These are phyloP conservation scores for Struthio camelus DNA, from an alignment of 2,113 vertebrate species.

Conservation along the genomic window DNA sequence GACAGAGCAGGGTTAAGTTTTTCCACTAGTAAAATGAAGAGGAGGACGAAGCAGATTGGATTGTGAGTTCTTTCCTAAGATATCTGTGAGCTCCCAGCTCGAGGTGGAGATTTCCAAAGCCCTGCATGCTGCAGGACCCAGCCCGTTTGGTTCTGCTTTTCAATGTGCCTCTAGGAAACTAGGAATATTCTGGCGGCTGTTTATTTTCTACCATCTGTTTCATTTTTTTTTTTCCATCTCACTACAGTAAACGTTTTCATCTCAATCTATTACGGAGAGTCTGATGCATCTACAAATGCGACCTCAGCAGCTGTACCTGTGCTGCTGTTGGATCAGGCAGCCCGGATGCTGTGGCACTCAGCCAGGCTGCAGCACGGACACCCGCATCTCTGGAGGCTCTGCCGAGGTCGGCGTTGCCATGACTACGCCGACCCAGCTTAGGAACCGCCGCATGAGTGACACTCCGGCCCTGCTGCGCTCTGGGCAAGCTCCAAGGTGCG, in stretches of 20 bases:
- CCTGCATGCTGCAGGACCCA: neutral
- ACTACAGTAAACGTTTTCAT: neutral
- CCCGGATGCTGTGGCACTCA: neutral
- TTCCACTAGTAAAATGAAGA: constrained; percentile 44
- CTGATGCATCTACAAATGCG: neutral
- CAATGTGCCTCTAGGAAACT: neutral
- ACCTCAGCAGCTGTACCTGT: neutral
- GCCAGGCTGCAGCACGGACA: neutral
- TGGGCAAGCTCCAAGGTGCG: rapidly evolving
- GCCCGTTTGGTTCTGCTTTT: neutral
- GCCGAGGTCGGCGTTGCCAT: neutral
- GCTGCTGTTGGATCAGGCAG: neutral
- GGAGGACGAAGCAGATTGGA: constrained; percentile 18
- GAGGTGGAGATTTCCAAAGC: neutral
- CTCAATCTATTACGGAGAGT: neutral
- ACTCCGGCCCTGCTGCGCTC: neutral
- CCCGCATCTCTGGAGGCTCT: neutral
- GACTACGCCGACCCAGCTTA: neutral
- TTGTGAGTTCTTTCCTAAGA: constrained; percentile 34
- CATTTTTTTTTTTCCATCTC: neutral
- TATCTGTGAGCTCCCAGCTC: neutral
- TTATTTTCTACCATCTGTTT: neutral
- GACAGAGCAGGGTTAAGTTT: constrained; percentile 40
- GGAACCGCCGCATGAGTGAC: neutral
- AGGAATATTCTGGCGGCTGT: neutral